phyloP scores from a whole-genome alignment of 2,888 invertebrate species.

The Platynereis dumerilii region DNA sequence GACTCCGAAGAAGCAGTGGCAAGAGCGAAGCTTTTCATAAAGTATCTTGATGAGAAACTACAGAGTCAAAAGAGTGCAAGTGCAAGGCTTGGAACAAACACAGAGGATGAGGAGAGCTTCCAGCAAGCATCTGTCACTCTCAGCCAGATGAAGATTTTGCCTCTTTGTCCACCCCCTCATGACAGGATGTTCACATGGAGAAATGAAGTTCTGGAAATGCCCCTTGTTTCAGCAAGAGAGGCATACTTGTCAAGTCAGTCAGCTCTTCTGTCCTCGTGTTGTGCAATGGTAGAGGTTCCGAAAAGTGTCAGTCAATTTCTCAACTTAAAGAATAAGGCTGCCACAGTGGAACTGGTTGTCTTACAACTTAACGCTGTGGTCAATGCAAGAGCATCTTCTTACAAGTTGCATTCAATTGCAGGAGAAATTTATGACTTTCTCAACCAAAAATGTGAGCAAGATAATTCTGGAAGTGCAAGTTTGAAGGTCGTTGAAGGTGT shows the following conservation, averaged over 20 bases:
- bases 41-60: slow-evolving; percentile 29
- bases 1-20: slow-evolving; percentile 13
- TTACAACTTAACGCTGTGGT: slow-evolving; percentile 32
- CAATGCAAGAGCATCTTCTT: slow-evolving; percentile 11
- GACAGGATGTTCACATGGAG: slow-evolving; percentile 34
- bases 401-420: slow-evolving; percentile 2
- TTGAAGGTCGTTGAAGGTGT: slow-evolving; percentile 8
- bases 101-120: too few species aligned
- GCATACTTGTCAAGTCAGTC: too few species aligned
- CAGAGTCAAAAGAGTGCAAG: too few species aligned
- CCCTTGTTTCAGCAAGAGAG: too few species aligned
- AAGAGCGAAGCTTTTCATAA: slow-evolving; percentile 14
- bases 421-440: too few species aligned
- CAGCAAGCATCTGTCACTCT: neutral
- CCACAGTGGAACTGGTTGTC: slow-evolving; percentile 15
- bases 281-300: too few species aligned
- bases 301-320: too few species aligned
- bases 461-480: too few species aligned
- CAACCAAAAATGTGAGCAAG: too few species aligned
- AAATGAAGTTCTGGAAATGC: slow-evolving; percentile 27
- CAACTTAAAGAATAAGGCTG: too few species aligned
- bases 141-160: slow-evolving; percentile 32
- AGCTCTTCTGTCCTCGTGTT: too few species aligned
- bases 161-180: slow-evolving; percentile 38
- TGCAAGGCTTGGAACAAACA: too few species aligned